These are phyloP conservation scores for Criorhina ranunculi DNA, from an alignment of 2,888 invertebrate genomes.

Conservation along the genomic window DNA sequence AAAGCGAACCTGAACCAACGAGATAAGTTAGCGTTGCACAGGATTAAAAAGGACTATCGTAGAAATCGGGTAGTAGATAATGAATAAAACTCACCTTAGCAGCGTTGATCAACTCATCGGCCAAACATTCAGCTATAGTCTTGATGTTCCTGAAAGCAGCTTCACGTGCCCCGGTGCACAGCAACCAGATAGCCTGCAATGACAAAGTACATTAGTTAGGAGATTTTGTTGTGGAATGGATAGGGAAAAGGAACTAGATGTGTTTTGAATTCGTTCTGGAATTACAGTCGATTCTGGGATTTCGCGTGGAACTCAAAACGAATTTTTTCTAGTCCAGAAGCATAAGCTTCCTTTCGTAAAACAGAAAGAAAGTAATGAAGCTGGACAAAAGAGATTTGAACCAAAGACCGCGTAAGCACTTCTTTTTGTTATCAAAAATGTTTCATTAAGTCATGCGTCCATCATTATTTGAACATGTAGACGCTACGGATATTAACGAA, in stretches of 20 bases:
- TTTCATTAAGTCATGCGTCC: constrained; percentile 81
- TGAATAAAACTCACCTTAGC: constrained; percentile 90
- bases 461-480: constrained; percentile 69
- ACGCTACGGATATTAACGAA: constrained; percentile 82
- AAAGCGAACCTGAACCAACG: constrained; percentile 78
- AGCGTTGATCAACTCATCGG: constrained; percentile 99
- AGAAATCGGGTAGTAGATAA: constrained; percentile 9
- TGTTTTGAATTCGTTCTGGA: not conserved
- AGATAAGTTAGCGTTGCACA: constrained; percentile 51
- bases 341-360: constrained; percentile 76
- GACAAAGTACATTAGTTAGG: not conserved
- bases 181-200: constrained; percentile 95
- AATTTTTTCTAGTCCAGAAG: constrained; percentile 78
- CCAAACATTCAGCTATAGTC: constrained; percentile 99
- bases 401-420: no score
- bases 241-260: not conserved
- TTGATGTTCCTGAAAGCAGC: constrained; percentile 99
- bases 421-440: constrained; percentile 61
- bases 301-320: constrained; percentile 37
- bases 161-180: constrained; percentile 99
- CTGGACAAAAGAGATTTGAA: constrained; percentile 64
- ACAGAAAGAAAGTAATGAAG: constrained; percentile 74
- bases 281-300: not conserved
- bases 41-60: constrained; percentile 77
- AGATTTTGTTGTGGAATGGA: not conserved